These are phyloP conservation scores for Sminthurides aquaticus DNA, from an alignment of 2,888 invertebrate species.

Conservation along the genomic window DNA sequence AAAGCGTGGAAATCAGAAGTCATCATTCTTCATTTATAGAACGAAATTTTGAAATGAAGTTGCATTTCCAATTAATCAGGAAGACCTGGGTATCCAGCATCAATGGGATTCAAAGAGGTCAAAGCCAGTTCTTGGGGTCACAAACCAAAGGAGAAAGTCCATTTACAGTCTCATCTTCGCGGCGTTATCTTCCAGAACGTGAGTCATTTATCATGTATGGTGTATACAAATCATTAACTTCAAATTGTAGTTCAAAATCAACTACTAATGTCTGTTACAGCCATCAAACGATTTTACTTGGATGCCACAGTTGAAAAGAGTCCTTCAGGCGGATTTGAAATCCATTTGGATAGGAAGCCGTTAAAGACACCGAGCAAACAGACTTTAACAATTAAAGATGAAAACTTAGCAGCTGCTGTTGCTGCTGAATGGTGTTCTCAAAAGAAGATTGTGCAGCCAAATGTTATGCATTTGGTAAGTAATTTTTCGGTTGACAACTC, in stretches of 20 bases:
- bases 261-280: slow-evolving; percentile 20
- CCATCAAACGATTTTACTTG: slow-evolving; percentile 37
- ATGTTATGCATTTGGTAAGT: slow-evolving; percentile 80
- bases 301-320: slow-evolving; percentile 25
- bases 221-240: neutral
- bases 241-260: neutral
- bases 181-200: slow-evolving; percentile 22
- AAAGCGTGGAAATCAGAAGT: too few species aligned
- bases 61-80: too few species aligned
- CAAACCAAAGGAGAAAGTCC: neutral
- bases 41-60: too few species aligned
- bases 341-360: slow-evolving; percentile 79
- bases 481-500: slow-evolving; percentile 9
- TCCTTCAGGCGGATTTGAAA: slow-evolving; percentile 47
- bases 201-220: slow-evolving; percentile 9
- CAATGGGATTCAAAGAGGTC: too few species aligned
- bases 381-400: slow-evolving; percentile 67
- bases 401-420: slow-evolving; percentile 83
- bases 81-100: too few species aligned
- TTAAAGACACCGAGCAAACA: slow-evolving; percentile 82
- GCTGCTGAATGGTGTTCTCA: slow-evolving; percentile 93
- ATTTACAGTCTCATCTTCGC: neutral
- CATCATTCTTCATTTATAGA: too few species aligned
- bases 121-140: neutral
- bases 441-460: slow-evolving; percentile 63